Base-by-base conservation (phyloP, 1,140 invertebrate species). In the Vanessa tameamea region DNA sequence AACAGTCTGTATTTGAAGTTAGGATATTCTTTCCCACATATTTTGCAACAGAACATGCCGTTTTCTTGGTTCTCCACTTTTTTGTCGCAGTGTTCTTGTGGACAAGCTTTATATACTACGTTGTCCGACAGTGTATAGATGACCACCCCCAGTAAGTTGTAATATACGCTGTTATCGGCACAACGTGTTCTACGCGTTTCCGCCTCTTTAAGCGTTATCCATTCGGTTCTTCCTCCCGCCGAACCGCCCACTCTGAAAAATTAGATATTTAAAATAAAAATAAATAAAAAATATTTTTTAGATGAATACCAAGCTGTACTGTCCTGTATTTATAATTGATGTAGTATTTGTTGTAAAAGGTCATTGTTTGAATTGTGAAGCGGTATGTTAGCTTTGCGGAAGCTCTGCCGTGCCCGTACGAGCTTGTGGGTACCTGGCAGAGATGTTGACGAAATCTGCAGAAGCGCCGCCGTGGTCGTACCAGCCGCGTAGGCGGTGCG, bases 31-130 rank as follows among this genome's bases (percentile, higher is more conserved):
- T 95, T 94, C 76, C 96, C 95, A 89, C 99, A 99, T 90, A 99
- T 99, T 89, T 99, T 98, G 90, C 99, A 99, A 74, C 97, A 94
- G 87, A 96, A 99, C 78, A 96, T 94, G 9, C 97, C 97, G 87
- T 98, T 98, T 57, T 96, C 95, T 85, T 96, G 94, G 92, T 99
- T 98, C 31, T 98, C 92, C 1, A 98, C 95, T 91, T 99, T 99
- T 86, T 99, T 99, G 83, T 99, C 98, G 88, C 98, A 99, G 50
- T 95, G 94, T 12, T 96, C 94, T 68, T 94, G 93, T 0, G 98
- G 97, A 83, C 98, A 99, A 1, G 98, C 96, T 93, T 98, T 96
- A 86, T 99, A 99, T 57, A 98, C 89, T 31, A 95, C 94, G 87
- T 97, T 98, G 75, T 98, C 97, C 1, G 94, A 93, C 82, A 95